phyloP scores from a whole-genome alignment of 1,140 invertebrate species.

The Drosophila arawakana region DNA sequence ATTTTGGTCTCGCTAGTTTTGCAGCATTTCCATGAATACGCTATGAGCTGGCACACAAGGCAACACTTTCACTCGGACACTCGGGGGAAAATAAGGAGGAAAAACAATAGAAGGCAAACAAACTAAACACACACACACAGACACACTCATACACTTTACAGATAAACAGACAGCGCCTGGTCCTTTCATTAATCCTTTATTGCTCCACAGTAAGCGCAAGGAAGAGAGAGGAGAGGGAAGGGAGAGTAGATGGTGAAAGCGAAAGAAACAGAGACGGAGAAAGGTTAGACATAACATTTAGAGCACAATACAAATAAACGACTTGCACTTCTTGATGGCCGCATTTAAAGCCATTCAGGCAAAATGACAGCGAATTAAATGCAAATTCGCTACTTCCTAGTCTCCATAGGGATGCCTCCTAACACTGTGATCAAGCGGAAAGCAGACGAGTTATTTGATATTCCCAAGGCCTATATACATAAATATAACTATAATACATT shows the following conservation, averaged over 20 bases:
- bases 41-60: conserved; percentile 47
- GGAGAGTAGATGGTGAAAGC: not conserved
- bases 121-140: conserved; percentile 24
- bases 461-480: no score
- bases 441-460: not conserved
- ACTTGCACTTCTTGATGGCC: conserved; percentile 4
- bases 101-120: conserved; percentile 50
- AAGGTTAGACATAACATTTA: conserved; percentile 18
- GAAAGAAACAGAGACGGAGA: not conserved
- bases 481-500: no score
- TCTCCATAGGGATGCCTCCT: not conserved
- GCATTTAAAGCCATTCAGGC: not conserved
- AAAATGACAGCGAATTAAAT: conserved; percentile 14
- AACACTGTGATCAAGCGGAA: conserved; percentile 1
- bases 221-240: not conserved
- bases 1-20: conserved; percentile 34
- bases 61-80: conserved; percentile 68
- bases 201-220: conserved; percentile 17
- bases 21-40: conserved; percentile 69
- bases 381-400: conserved; percentile 4
- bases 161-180: conserved; percentile 27
- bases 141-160: conserved; percentile 15
- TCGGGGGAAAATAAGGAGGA: conserved; percentile 6
- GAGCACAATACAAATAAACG: conserved; percentile 7
- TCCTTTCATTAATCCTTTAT: conserved; percentile 66